These are phyloP conservation scores for Lottia gigantea DNA, from an alignment of 2,888 invertebrate species.

Conservation along the genomic window DNA sequence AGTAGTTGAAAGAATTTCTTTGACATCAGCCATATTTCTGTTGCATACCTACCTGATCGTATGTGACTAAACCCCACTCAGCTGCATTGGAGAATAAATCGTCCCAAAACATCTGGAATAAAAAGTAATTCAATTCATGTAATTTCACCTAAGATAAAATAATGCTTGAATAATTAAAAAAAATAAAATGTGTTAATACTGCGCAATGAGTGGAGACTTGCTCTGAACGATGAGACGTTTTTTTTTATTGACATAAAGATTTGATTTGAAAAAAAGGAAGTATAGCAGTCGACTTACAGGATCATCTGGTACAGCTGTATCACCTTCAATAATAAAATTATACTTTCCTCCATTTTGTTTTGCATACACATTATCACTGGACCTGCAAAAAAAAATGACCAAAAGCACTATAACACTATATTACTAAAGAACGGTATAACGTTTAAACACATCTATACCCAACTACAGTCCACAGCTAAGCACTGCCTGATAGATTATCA, in stretches of 20 bases:
- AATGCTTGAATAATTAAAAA: too few relatives aligned
- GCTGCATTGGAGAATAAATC: slow-evolving; percentile 31
- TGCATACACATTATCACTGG: slow-evolving; percentile 53
- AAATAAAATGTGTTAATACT: too few relatives aligned
- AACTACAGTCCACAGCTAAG: too few relatives aligned
- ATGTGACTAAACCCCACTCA: slow-evolving; percentile 37
- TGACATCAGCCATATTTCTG: neutral
- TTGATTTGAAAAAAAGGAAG: too few relatives aligned
- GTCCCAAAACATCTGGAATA: slow-evolving; percentile 41
- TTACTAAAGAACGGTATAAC: too few relatives aligned
- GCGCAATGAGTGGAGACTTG: too few relatives aligned
- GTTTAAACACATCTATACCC: too few relatives aligned
- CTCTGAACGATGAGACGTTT: too few relatives aligned
- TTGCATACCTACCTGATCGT: slow-evolving; percentile 35
- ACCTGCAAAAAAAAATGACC: slow-evolving; percentile 42
- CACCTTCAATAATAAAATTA: slow-evolving; percentile 39
- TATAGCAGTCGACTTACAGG: slow-evolving; percentile 33
- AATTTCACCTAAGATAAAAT: too few relatives aligned
- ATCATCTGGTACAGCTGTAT: slow-evolving; percentile 35
- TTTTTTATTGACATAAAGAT: neutral
- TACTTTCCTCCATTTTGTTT: slow-evolving; percentile 59
- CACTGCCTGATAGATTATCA: too few relatives aligned
- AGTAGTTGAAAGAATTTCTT: too few relatives aligned
- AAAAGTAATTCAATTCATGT: neutral
- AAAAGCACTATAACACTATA: too few relatives aligned